These are phyloP conservation scores for Drosophila pseudoobscura DNA, from an alignment of 1,140 invertebrate genomes.

Conservation along the genomic window DNA sequence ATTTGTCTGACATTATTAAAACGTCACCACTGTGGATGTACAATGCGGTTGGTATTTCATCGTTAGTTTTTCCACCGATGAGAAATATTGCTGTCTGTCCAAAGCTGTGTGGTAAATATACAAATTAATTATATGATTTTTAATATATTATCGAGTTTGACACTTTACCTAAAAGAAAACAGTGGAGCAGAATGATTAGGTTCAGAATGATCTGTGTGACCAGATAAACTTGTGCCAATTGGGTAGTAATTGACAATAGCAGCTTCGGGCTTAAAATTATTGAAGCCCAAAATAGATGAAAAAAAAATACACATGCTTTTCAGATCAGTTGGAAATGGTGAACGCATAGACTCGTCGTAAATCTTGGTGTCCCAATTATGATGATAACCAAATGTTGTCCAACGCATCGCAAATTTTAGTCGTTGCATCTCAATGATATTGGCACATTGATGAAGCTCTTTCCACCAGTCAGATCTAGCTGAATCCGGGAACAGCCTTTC, in stretches of 20 bases:
- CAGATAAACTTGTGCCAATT: slow-evolving; percentile 93
- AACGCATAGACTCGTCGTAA: slow-evolving; percentile 88
- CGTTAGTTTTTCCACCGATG: slow-evolving; percentile 89
- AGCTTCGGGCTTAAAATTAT: slow-evolving; percentile 91
- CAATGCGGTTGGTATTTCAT: slow-evolving; percentile 87
- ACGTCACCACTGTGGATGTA: slow-evolving; percentile 92
- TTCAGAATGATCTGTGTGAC: slow-evolving; percentile 97
- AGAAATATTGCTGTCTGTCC: slow-evolving; percentile 94
- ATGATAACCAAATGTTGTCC: slow-evolving; percentile 97
- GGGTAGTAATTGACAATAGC: slow-evolving; percentile 98
- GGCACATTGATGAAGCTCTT: slow-evolving; percentile 83
- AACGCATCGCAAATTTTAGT: slow-evolving; percentile 89
- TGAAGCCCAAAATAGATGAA: slow-evolving; percentile 86
- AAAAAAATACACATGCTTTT: slow-evolving; percentile 86
- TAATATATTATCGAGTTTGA: no score
- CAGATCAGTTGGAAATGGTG: slow-evolving; percentile 90
- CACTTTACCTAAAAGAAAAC: slow-evolving; percentile 90
- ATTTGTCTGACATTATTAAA: slow-evolving; percentile 91
- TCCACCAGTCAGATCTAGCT: slow-evolving; percentile 73
- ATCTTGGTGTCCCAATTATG: slow-evolving; percentile 97
- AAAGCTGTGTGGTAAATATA: slow-evolving; percentile 86
- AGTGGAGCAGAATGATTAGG: slow-evolving; percentile 91
- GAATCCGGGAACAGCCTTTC: slow-evolving; percentile 43
- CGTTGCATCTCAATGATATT: slow-evolving; percentile 74
- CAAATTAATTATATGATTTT: background rate